These are phyloP conservation scores for Hucho hucho DNA, from an alignment of 2,113 vertebrate species.

Conservation along the genomic window DNA sequence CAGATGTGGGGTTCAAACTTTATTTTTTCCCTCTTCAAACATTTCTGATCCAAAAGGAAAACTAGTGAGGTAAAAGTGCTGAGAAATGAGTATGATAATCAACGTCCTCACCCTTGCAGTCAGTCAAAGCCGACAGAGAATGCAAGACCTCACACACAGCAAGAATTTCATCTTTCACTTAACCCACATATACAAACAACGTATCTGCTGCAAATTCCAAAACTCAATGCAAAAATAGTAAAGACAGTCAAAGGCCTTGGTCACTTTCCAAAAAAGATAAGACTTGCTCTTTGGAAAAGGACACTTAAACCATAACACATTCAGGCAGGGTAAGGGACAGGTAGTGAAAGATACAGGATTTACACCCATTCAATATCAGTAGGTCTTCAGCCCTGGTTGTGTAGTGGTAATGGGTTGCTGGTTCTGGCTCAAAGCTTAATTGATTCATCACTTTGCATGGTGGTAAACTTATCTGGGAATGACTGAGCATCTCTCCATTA, in stretches of 20 bases:
- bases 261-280: constrained; percentile 41
- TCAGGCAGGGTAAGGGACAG: neutral
- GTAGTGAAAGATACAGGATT: neutral
- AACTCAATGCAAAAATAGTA: constrained; percentile 36
- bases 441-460: neutral
- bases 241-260: constrained; percentile 33
- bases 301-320: neutral
- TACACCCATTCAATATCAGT: neutral
- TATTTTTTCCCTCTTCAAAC: constrained; percentile 64
- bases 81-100: constrained; percentile 66
- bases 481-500: neutral
- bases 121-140: constrained; percentile 63
- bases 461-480: constrained; percentile 4
- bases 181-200: constrained; percentile 49
- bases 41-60: constrained; percentile 73
- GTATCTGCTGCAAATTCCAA: constrained; percentile 51
- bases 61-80: constrained; percentile 78
- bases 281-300: constrained; percentile 46
- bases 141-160: constrained; percentile 56
- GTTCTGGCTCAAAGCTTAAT: neutral
- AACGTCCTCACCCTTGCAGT: constrained; percentile 45
- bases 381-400: constrained; percentile 10
- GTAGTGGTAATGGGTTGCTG: neutral
- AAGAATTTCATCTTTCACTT: constrained; percentile 47
- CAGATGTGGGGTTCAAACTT: constrained; percentile 56